Evolutionary conservation across 2,113 vertebrate species (phyloP), one percentile per base, ranked within the genome.

Genomic region (Osmerus mordax): DNA sequence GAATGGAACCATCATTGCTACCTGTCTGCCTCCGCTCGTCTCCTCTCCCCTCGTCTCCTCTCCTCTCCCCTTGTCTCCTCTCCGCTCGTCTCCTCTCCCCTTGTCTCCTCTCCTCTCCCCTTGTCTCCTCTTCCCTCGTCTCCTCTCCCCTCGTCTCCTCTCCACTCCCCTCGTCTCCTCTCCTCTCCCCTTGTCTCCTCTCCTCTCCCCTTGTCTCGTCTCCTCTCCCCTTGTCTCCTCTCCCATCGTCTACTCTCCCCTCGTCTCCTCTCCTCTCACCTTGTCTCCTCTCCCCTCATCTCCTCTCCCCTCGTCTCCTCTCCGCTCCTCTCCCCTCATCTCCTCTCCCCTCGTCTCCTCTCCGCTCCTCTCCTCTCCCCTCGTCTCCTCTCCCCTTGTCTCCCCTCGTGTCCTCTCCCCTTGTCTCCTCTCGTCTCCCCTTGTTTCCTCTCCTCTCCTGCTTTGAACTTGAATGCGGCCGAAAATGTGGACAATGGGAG

Each of bases 381-480:
- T 55, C 54, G 1, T 55, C 54, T 55, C 54, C 15, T 16, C 54
- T 55, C 16, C 54, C 54, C n/a, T n/a, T n/a, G n/a, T 55, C 54
- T 55, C 54, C 54, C 54, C 54, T 55, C 1, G 3, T n/a, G 8
- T 55, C 14, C 18, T 67, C 19, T 81, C 64, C 67, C 58, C n/a
- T 67, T 75, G 76, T 72, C 54, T 55, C 54, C 54, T 55, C 54
- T 55, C 87, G 84, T 87, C 86, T 80, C 75, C 78, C 56, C 66
- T 69, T 23, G 28, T 70, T 71, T 74, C 87, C 86, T 87, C 86
- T 80, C 75, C 78, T 75, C 78, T 83, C 65, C 70, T 71, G 86
- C 88, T 90, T 89, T 89, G 89, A 90, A 90, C 89, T 87, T 78
- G 78, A 80, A 72, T 32, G 72, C 82, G 73, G 83, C 83, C 76